Conservation (phyloP, 2,888 invertebrate species). For the Esperia sulphurella region DNA sequence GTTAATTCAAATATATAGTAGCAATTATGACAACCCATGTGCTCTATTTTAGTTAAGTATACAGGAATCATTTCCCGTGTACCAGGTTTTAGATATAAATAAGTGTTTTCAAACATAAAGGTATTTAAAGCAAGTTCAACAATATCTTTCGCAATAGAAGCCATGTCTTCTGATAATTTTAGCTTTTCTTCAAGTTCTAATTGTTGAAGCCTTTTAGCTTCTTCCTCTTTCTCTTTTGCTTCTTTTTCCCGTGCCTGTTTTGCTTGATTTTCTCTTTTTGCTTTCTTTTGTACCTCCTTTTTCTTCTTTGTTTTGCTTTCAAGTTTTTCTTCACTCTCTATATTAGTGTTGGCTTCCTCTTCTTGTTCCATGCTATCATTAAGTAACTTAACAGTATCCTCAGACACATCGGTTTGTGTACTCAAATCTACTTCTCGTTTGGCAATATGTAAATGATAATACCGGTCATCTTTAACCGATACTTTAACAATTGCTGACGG, state of each 20-base stretch:
- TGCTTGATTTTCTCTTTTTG: background rate
- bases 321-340: no score
- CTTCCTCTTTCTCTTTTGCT: background rate
- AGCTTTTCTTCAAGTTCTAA: no score
- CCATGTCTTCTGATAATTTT: slow-evolving; percentile 5
- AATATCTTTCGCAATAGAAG: slow-evolving; percentile 20
- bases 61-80: slow-evolving; percentile 21
- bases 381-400: no score
- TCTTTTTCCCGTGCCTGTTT: background rate
- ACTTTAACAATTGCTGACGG: slow-evolving; percentile 22
- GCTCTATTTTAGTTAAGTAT: slow-evolving; percentile 29
- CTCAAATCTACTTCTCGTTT: slow-evolving; percentile 20
- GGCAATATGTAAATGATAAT: slow-evolving; percentile 24
- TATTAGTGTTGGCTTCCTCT: no score
- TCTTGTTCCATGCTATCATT: no score
- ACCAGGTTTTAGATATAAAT: slow-evolving; percentile 19
- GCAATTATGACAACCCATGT: slow-evolving; percentile 10
- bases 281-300: no score
- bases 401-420: slow-evolving; percentile 5
- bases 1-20: slow-evolving; percentile 4
- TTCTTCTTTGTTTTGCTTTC: no score
- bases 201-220: background rate
- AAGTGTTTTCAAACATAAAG: slow-evolving; percentile 30
- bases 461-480: slow-evolving; percentile 17
- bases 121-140: slow-evolving; percentile 24